Percentiles rank a stretch among this genome's conserved stretches.
Conservation (phyloP, 2,888 invertebrate species). For the Muschampia plurimacula region DNA sequence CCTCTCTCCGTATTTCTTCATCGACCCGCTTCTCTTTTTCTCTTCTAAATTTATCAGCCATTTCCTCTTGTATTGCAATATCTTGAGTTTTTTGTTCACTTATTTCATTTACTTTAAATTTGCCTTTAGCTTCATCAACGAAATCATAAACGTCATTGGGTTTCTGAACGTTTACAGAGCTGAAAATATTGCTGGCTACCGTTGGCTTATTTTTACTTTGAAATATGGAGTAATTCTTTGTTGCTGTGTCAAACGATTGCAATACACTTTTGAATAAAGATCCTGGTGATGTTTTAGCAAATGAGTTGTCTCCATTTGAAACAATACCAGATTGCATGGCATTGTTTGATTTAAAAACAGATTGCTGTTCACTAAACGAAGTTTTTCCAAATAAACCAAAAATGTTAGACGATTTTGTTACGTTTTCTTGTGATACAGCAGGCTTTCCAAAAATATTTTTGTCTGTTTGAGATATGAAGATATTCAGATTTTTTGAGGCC, state of each 20-base stretch:
- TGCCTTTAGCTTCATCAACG: conserved; percentile 52
- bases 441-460: conserved; percentile 61
- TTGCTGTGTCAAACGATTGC: conserved; percentile 42
- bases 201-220: conserved; percentile 71
- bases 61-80: conserved; percentile 42
- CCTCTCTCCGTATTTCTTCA: conserved; percentile 49
- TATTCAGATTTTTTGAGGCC: conserved; percentile 43
- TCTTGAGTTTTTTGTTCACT: conserved; percentile 57
- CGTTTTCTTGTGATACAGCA: conserved; percentile 1
- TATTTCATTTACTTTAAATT: conserved; percentile 48
- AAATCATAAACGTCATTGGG: conserved; percentile 65
- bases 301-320: conserved; percentile 51
- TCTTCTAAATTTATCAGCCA: conserved; percentile 33
- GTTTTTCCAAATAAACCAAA: conserved; percentile 62
- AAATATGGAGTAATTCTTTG: conserved; percentile 67
- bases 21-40: conserved; percentile 45
- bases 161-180: conserved; percentile 56
- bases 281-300: conserved; percentile 62
- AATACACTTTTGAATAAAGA: conserved; percentile 71
- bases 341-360: conserved; percentile 18
- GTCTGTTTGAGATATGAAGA: conserved; percentile 46
- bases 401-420: conserved; percentile 54
- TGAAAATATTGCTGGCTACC: conserved; percentile 69
- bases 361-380: conserved; percentile 27
- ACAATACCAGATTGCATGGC: conserved; percentile 49